Base-by-base conservation (phyloP, 2,888 invertebrate genomes). In the Pollenia griseotomentosa region DNA sequence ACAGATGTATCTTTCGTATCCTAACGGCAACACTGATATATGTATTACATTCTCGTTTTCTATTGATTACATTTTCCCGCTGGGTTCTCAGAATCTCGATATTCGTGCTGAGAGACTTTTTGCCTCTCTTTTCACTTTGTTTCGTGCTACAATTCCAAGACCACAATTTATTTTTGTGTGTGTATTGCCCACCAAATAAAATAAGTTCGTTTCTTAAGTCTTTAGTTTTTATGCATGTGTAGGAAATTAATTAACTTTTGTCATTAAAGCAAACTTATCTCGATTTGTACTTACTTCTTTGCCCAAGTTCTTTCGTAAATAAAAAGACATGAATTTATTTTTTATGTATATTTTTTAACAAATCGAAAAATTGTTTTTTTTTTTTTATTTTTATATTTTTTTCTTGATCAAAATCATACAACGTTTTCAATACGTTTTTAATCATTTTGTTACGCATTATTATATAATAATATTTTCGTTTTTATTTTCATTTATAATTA, bases 331-430 rank as follows among this genome's bases (percentile, higher is more conserved):
- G 61, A 1, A 44, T 42, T 77, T 80, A 70, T 82, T 83, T 88
- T 89, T 88, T 89, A 89, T 89, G 89, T 88, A 89, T 90, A 88
- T 90, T 90, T 90, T 90, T 90, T 90, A 90, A 90, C 90, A 90
- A 90, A 90, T 90, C 90, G 90, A 90, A 90, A 90, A 90, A 89
- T 90, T 89, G 88, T 90, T 89, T 90, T 90, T 90, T 89, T n/a
- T n/a, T 88, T 84, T 85, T 81, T 77, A 87, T 88, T 86, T 90
- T 89, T 90, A 90, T 91, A 91, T 91, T 90, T 91, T 91, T 91
- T 91, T 85, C 79, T 91, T 93, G 92, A 93, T 92, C 92, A 93
- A 92, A 92, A 92, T 92, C 91, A 93, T 92, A 92, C 92, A 92
- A 92, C 92, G 91, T 91, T 93, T 90, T 92, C 91, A 92, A 92